Conservation (phyloP, 1,140 invertebrate species). For the Brachionus manjavacas region DNA sequence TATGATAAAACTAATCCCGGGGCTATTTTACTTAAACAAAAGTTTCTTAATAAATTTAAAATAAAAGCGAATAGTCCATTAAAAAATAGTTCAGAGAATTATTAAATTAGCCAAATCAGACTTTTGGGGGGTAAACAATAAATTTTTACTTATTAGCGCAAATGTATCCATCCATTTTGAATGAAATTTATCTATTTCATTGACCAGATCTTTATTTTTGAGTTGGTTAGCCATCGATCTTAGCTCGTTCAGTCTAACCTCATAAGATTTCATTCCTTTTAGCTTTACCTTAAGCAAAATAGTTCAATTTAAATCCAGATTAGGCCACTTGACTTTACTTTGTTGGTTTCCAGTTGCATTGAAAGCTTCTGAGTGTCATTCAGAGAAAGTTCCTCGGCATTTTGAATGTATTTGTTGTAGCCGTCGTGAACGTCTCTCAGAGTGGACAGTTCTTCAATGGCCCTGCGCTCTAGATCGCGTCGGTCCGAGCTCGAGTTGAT, state of each 20-base stretch:
- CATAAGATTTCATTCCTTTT: slow-evolving; percentile 41
- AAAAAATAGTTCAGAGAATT: not conserved
- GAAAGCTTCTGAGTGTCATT: not conserved
- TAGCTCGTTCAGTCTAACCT: slow-evolving; percentile 7
- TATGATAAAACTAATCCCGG: not conserved
- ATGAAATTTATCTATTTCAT: slow-evolving; percentile 35
- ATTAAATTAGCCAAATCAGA: slow-evolving; percentile 4
- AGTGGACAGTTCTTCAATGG: slow-evolving; percentile 16
- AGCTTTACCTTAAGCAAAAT: not conserved
- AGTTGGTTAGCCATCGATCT: not conserved
- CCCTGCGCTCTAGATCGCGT: not conserved
- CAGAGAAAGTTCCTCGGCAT: not conserved
- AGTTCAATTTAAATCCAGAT: not conserved
- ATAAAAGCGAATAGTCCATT: not conserved
- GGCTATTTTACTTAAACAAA: not conserved
- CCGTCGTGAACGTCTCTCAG: slow-evolving; percentile 24
- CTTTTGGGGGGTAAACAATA: not conserved
- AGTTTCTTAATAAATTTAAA: not conserved
- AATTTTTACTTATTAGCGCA: slow-evolving; percentile 24
- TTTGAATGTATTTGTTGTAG: slow-evolving; percentile 21
- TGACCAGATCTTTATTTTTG: not conserved
- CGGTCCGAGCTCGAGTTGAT: not conserved
- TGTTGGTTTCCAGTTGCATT: slow-evolving; percentile 29
- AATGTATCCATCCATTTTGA: slow-evolving; percentile 23
- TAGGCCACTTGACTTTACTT: not conserved